Percentiles rank a stretch among this genome's conserved stretches.
These are phyloP conservation scores for Willisornis vidua DNA, from an alignment of 2,113 vertebrate species.

Conservation along the genomic window DNA sequence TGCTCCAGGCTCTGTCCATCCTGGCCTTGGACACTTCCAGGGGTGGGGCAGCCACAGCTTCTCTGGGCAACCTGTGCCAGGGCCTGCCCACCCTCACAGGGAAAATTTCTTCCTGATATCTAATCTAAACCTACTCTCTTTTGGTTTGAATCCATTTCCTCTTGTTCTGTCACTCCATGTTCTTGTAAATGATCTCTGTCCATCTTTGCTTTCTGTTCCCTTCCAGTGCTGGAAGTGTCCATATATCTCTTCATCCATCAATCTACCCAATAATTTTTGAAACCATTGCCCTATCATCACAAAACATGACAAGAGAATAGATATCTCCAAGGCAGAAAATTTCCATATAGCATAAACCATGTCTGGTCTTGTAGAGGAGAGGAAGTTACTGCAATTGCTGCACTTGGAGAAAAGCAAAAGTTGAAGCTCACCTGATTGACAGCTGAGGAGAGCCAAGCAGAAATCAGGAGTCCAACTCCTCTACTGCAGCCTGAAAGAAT, in stretches of 20 bases:
- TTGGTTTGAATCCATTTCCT: neutral
- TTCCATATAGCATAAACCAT: neutral
- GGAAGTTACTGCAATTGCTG: neutral
- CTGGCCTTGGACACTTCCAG: neutral
- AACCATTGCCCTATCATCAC: neutral
- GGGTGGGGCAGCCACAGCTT: neutral
- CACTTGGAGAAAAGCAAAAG: neutral
- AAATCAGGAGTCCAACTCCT: neutral
- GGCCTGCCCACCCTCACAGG: accelerated
- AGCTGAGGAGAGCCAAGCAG: neutral
- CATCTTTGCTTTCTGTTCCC: neutral
- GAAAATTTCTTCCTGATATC: neutral
- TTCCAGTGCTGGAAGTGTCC: neutral
- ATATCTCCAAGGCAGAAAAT: neutral
- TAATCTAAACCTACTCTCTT: neutral
- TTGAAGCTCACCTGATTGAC: neutral
- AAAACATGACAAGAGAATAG: neutral
- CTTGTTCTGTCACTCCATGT: neutral
- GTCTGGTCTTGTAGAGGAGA: neutral
- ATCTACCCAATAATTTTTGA: neutral
- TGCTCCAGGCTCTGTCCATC: accelerated
- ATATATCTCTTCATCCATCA: neutral
- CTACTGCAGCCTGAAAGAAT: neutral
- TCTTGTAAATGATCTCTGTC: neutral
- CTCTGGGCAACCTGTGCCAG: neutral